Conservation (phyloP, 2,797 vertebrate species). For the Enteromius fasciolatus region DNA sequence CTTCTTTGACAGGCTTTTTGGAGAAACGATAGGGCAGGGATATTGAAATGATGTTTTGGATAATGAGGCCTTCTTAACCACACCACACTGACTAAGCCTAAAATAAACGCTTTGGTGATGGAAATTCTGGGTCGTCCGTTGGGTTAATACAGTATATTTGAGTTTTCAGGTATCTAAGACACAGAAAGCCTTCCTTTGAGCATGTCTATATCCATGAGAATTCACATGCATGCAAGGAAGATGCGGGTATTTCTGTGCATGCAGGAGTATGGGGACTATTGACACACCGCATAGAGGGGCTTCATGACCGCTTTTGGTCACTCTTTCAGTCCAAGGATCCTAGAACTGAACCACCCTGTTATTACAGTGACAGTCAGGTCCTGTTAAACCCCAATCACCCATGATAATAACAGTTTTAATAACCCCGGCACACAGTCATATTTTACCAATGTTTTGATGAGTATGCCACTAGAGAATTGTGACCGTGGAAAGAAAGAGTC, state of each 20-base stretch:
- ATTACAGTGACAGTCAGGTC: constrained; percentile 80
- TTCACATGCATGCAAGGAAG: constrained; percentile 1
- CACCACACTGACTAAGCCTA: constrained; percentile 22
- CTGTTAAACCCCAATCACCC: constrained; percentile 76
- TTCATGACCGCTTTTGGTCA: constrained; percentile 63
- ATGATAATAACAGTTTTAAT: constrained; percentile 80
- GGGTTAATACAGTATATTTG: constrained; percentile 5
- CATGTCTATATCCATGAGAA: constrained; percentile 12
- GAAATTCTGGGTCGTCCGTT: constrained; percentile 39
- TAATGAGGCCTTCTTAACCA: constrained; percentile 59
- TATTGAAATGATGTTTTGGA: constrained; percentile 66
- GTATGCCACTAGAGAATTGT: constrained; percentile 65
- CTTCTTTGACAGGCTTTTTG: constrained; percentile 47
- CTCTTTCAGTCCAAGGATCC: constrained; percentile 42
- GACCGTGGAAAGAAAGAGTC: constrained; percentile 74
- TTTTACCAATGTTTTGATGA: constrained; percentile 76
- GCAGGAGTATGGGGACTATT: constrained; percentile 22
- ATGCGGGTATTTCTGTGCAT: constrained; percentile 30
- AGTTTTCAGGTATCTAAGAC: constrained; percentile 9
- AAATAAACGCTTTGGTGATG: constrained; percentile 49
- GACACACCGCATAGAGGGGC: constrained; percentile 36
- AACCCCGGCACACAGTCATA: constrained; percentile 72
- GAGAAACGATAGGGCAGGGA: constrained; percentile 41
- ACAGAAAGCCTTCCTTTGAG: constrained; percentile 10
- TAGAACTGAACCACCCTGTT: constrained; percentile 71